These are phyloP conservation scores for Hemibates koningsi DNA, from an alignment of 2,113 vertebrate species.

Conservation along the genomic window DNA sequence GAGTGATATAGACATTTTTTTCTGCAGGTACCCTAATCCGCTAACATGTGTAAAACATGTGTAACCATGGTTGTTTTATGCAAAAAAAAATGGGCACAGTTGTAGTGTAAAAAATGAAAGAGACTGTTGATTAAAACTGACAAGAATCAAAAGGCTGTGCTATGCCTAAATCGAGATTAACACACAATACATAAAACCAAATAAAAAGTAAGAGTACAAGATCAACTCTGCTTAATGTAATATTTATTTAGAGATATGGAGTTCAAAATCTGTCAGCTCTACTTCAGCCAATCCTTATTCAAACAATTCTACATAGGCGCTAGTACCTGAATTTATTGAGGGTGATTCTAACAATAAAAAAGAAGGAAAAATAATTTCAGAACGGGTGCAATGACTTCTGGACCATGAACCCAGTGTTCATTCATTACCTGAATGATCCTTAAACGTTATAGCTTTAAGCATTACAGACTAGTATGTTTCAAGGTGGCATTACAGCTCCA, in stretches of 20 bases:
- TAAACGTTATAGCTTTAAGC: background rate
- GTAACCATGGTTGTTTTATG: background rate
- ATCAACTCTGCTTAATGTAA: background rate
- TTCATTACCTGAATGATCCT: background rate
- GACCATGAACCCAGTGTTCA: background rate
- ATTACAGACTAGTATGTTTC: background rate
- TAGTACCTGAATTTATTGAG: background rate
- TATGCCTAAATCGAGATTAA: background rate
- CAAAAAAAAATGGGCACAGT: fast-evolving
- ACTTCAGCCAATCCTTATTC: background rate
- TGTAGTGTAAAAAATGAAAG: background rate
- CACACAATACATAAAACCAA: background rate
- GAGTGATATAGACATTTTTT: background rate
- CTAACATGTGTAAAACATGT: background rate
- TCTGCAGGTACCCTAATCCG: background rate
- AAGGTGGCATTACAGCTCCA: background rate
- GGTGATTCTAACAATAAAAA: background rate
- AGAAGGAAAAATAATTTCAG: background rate
- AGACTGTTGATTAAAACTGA: background rate
- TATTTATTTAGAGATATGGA: background rate
- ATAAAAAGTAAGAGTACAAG: background rate
- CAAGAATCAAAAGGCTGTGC: background rate
- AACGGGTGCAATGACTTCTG: background rate
- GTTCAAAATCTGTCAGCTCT: background rate
- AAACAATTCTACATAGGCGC: background rate